Conservation (phyloP, 2,888 invertebrate genomes). For the Gibbula magus region DNA sequence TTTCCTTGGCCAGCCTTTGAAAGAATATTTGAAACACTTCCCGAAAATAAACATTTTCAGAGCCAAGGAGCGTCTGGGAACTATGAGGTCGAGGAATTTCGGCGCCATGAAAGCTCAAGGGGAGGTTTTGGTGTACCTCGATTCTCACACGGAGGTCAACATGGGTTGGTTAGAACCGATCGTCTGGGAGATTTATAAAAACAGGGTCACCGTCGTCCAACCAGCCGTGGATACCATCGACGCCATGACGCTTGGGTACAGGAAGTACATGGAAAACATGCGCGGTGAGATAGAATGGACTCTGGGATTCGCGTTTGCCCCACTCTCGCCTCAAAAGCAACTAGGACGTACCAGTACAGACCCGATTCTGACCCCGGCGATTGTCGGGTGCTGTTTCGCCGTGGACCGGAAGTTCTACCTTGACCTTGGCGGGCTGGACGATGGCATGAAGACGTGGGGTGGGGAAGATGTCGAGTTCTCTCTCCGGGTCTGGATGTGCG, state of each 20-base stretch:
- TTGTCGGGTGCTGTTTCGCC: slow-evolving; percentile 29
- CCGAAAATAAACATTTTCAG: slow-evolving; percentile 15
- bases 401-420: slow-evolving; percentile 26
- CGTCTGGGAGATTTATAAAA: slow-evolving; percentile 28
- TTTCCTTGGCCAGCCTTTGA: slow-evolving; percentile 6
- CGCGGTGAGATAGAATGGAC: slow-evolving; percentile 33
- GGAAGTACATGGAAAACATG: slow-evolving; percentile 30
- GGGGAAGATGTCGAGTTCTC: slow-evolving; percentile 37
- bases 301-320: slow-evolving; percentile 26
- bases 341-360: slow-evolving; percentile 16
- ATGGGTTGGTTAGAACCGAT: slow-evolving; percentile 33
- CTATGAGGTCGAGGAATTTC: slow-evolving; percentile 27
- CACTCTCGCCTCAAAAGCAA: slow-evolving; percentile 21
- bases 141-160: slow-evolving; percentile 32
- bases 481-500: slow-evolving; percentile 34
- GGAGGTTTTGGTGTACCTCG: slow-evolving; percentile 30
- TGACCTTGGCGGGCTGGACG: slow-evolving; percentile 29
- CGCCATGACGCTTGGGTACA: slow-evolving; percentile 27
- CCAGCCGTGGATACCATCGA: slow-evolving; percentile 26
- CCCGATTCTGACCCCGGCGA: slow-evolving; percentile 25
- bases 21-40: slow-evolving; percentile 23
- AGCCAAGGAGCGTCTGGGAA: slow-evolving; percentile 24
- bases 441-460: slow-evolving; percentile 32
- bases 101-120: slow-evolving; percentile 24
- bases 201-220: slow-evolving; percentile 26